Evolutionary conservation across 2,113 vertebrate genomes (phyloP), one percentile per base, ranked within the genome.

Genomic region (Salminus brasiliensis): DNA sequence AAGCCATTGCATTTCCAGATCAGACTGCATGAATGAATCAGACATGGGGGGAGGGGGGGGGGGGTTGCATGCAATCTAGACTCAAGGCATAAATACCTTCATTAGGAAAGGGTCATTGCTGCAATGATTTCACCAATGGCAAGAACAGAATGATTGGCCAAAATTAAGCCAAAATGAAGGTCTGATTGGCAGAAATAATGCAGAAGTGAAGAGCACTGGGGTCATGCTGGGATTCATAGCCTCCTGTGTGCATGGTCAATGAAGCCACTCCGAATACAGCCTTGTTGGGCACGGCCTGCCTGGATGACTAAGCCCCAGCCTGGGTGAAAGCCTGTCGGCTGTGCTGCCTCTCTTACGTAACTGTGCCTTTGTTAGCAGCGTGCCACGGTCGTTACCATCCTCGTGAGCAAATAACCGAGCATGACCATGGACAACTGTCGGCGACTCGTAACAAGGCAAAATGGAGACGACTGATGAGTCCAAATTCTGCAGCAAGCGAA

Each of bases 261-360:
- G 52, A 55, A 55, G 23, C 47, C 21, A n/a, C 18, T 2, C 21
- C 6, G 52, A 55, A 55, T 7, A 23, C n/a, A 25, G 52, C 25
- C 52, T 55, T 10, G 52, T 55, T n/a, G 23, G 52, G n/a, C 23
- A 55, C n/a, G n/a, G 52, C 52, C 23, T 25, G 52, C 52, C 52
- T 55, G 52, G 21, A 55, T 55, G 52, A 55, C 52, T 55, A 55
- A 55, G 23, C 52, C 52, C 1, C 9, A 7, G 52, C 75, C 34
- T 5, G 74, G 74, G 47, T 67, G 68, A 66, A 59, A 69, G 75
- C 63, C 63, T 77, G 34, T 55, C 9, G 75, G 65, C 75, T 77
- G 52, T 57, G 52, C 65, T 30, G 75, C 49, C 49, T 59, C 75
- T 32, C 34, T 77, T 77, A 77, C 6, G 5, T 59, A 77, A 77